Percentiles rank a stretch among this genome's conserved stretches.
These are phyloP conservation scores for Leptinotarsa undecemlineata DNA, from an alignment of 1,140 invertebrate genomes.

Conservation along the genomic window DNA sequence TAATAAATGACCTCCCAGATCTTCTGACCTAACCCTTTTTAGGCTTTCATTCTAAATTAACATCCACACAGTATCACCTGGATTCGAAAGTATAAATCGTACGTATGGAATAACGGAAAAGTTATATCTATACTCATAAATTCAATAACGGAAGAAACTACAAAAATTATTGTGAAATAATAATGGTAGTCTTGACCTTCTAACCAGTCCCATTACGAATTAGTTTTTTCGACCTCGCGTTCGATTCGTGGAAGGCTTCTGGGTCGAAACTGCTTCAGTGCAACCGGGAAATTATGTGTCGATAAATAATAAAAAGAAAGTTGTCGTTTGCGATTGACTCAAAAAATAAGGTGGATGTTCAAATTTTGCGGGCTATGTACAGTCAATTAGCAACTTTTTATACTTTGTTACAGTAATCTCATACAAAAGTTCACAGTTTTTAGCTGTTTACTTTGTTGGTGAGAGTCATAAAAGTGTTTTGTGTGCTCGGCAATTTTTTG, in stretches of 20 bases:
- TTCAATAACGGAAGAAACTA: neutral
- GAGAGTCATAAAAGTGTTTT: too few relatives aligned
- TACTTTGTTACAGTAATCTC: too few relatives aligned
- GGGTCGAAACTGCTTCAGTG: neutral
- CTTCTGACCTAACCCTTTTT: too few relatives aligned
- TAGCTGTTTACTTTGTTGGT: too few relatives aligned
- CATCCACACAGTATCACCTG: neutral
- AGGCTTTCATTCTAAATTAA: too few relatives aligned
- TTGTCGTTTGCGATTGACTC: neutral
- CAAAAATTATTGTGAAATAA: constrained; percentile 10
- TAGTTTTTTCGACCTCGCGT: constrained; percentile 11
- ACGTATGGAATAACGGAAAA: neutral
- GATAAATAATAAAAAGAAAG: neutral
- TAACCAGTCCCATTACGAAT: constrained; percentile 13
- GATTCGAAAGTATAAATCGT: neutral
- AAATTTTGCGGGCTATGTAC: too few relatives aligned
- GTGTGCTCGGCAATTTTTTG: too few relatives aligned
- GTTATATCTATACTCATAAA: neutral
- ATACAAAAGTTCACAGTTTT: too few relatives aligned
- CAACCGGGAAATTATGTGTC: neutral
- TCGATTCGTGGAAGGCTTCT: constrained; percentile 3
- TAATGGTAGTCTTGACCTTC: constrained; percentile 19
- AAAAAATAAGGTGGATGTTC: too few relatives aligned
- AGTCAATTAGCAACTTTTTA: too few relatives aligned
- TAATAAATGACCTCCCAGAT: too few relatives aligned